These are phyloP conservation scores for Trissoscelio sp. DNA, from an alignment of 2,888 invertebrate species.

Conservation along the genomic window DNA sequence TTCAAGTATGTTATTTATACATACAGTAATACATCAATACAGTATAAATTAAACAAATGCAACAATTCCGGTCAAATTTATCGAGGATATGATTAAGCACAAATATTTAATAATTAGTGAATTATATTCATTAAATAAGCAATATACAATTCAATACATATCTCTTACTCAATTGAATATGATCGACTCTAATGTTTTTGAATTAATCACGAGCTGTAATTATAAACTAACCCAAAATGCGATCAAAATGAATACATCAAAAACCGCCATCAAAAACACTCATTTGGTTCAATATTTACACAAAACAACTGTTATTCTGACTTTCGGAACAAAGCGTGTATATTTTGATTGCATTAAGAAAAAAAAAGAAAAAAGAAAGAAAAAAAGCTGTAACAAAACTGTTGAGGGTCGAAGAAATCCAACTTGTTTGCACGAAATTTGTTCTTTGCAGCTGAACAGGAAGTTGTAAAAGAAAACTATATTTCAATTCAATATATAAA, in stretches of 20 bases:
- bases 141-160: constrained; percentile 48
- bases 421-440: constrained; percentile 42
- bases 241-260: constrained; percentile 45
- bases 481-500: constrained; percentile 57
- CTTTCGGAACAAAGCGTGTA: constrained; percentile 20
- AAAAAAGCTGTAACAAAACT: neutral
- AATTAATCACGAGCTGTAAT: constrained; percentile 51
- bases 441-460: constrained; percentile 44
- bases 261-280: constrained; percentile 25
- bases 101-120: constrained; percentile 55
- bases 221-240: constrained; percentile 31
- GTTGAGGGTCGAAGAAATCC: constrained; percentile 47
- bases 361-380: constrained; percentile 7
- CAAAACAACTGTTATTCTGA: constrained; percentile 7
- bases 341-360: constrained; percentile 19
- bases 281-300: constrained; percentile 27
- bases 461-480: constrained; percentile 58
- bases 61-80: constrained; percentile 44
- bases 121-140: constrained; percentile 58
- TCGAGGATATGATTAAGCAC: constrained; percentile 53
- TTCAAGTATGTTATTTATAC: constrained; percentile 44
- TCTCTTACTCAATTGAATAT: constrained; percentile 45
- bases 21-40: constrained; percentile 19
- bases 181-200: constrained; percentile 44
- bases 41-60: constrained; percentile 52